Evolutionary conservation across 1,140 invertebrate species (phyloP).

Genomic region (Anastrepha ludens): DNA sequence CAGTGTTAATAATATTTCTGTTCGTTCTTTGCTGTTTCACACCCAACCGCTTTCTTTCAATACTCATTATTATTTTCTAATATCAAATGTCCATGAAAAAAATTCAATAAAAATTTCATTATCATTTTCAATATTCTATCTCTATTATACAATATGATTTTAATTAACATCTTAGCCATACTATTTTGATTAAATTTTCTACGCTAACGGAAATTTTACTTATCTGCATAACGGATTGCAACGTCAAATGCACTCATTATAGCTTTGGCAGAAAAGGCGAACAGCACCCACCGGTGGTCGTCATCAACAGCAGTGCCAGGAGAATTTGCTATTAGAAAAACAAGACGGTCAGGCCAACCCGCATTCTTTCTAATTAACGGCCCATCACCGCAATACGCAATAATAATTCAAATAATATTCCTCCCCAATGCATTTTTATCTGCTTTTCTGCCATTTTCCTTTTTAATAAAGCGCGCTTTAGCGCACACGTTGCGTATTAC

Average conservation of each 20-base stretch:
- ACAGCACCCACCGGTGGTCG: not conserved
- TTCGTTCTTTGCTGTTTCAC: too few species aligned
- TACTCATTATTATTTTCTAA: too few species aligned
- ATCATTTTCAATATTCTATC: too few species aligned
- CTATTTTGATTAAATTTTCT: conserved; percentile 19
- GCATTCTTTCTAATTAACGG: conserved; percentile 49
- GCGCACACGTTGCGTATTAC: conserved; percentile 22
- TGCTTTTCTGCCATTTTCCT: conserved; percentile 36
- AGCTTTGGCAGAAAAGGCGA: not conserved
- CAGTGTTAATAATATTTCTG: too few species aligned
- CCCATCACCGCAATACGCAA: conserved; percentile 44
- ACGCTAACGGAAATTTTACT: conserved; percentile 17
- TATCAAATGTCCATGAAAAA: too few species aligned
- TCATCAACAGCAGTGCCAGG: not conserved
- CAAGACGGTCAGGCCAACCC: not conserved
- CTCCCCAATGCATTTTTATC: conserved; percentile 36
- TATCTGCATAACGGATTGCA: not conserved
- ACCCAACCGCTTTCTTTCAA: too few species aligned
- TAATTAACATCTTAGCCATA: conserved; percentile 1
- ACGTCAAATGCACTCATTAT: conserved; percentile 26
- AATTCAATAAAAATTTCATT: too few species aligned
- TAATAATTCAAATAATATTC: conserved; percentile 46
- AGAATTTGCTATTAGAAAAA: not conserved
- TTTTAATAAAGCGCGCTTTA: conserved; percentile 44
- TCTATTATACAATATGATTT: not conserved